Base-by-base conservation (phyloP, 2,888 invertebrate species). In the Enoplolaimus lenunculus region DNA sequence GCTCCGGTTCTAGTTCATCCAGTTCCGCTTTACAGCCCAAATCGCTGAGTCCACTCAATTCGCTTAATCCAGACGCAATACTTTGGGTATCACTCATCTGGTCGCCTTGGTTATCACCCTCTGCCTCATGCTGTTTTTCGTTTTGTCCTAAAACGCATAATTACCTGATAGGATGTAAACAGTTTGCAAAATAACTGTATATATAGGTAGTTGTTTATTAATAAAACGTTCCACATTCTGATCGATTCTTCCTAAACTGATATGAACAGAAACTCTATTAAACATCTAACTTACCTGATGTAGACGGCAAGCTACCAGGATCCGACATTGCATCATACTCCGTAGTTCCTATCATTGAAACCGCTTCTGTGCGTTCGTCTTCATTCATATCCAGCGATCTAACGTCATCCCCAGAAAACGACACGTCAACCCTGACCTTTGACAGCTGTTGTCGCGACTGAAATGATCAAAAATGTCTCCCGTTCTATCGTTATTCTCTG, bases 401-500 rank as follows among this genome's bases (percentile, higher is more conserved):
- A 0, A 81, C 75, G 75, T 83, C 83, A 3, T 82, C 81, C 1
- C 77, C 80, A 69, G 73, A 76, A 73, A 80, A 83, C 29, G 78
- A 75, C 31, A 81, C 77, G 28, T 78, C 80, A 0, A 82, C 81
- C 29, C 77, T 74, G 30, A 83, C 79, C 72, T 81, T 79, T 21
- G 77, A 77, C 28, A 82, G 76, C 74, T 83, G 80, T 72, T 83
- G 82, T 35, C 74, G 75, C n/a, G 45, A 13, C 45, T 45, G 45
- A 13, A 45, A 45, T 7, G 45, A 45, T 45, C 7, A 45, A n/a
- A n/a, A n/a, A n/a, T n/a, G n/a, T n/a, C n/a, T n/a, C n/a, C n/a
- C n/a, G n/a, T n/a, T n/a, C n/a, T n/a, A n/a, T n/a, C n/a, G n/a
- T n/a, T n/a, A n/a, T n/a, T n/a, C n/a, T n/a, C n/a, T n/a, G n/a